phyloP scores from a whole-genome alignment of 2,888 invertebrate species.

The Boloria selene region DNA sequence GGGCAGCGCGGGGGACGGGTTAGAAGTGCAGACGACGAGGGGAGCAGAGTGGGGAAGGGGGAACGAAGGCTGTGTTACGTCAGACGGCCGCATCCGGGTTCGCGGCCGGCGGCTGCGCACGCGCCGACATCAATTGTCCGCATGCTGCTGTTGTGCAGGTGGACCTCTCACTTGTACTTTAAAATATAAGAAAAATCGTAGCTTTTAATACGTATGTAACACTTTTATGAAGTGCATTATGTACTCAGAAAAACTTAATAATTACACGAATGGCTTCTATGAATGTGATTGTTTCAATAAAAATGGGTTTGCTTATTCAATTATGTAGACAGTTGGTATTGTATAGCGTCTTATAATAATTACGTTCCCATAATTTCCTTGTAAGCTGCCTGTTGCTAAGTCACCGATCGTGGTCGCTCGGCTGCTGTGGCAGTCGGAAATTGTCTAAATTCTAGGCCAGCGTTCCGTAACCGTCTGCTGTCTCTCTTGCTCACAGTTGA shows the following conservation, averaged over 20 bases:
- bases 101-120: conserved; percentile 75
- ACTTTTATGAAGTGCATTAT: neutral
- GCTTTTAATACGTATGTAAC: neutral
- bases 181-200: neutral
- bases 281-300: too few species aligned
- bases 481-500: conserved; percentile 56
- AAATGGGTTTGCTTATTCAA: too few species aligned
- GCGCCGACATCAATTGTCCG: conserved; percentile 46
- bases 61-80: conserved; percentile 73
- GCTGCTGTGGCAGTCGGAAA: conserved; percentile 66
- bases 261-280: too few species aligned
- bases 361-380: conserved; percentile 18
- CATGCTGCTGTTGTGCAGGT: conserved; percentile 48
- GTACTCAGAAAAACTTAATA: too few species aligned
- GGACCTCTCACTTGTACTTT: conserved; percentile 40
- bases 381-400: conserved; percentile 51
- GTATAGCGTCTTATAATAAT: conserved; percentile 11
- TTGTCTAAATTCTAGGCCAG: conserved; percentile 77
- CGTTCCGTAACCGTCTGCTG: conserved; percentile 51
- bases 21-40: conserved; percentile 34
- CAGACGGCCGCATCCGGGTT: conserved; percentile 77
- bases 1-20: conserved; percentile 32
- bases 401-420: conserved; percentile 39
- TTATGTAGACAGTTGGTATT: neutral
- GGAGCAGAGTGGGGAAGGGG: conserved; percentile 43